Conservation (phyloP, 2,113 vertebrate genomes). For the Phyllopteryx taeniolatus region DNA sequence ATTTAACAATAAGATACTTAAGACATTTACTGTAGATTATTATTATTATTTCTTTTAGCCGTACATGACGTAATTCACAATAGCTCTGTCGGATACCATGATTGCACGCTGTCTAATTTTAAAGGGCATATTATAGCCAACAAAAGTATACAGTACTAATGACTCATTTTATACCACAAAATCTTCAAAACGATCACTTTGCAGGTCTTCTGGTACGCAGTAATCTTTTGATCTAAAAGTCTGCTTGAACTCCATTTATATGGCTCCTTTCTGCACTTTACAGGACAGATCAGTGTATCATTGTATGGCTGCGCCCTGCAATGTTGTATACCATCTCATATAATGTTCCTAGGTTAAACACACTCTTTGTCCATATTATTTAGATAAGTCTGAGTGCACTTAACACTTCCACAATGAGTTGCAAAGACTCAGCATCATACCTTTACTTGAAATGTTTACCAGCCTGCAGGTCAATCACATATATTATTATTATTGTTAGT, state of each 20-base stretch:
- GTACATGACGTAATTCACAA: constrained; percentile 2
- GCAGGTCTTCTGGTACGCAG: not conserved
- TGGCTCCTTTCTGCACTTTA: not conserved
- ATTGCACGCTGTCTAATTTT: constrained; percentile 6
- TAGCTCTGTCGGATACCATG: not conserved
- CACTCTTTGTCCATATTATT: not conserved
- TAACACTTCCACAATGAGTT: not conserved
- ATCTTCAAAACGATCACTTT: constrained; percentile 7
- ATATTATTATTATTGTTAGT: no score
- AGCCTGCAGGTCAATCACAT: not conserved
- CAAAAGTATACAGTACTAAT: not conserved
- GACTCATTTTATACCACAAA: not conserved
- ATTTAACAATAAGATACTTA: not conserved
- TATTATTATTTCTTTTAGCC: not conserved
- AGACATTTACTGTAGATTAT: not conserved
- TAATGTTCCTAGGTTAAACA: not conserved
- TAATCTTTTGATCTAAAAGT: constrained; percentile 3
- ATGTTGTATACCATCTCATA: not conserved
- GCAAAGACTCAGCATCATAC: not conserved
- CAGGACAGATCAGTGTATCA: no score
- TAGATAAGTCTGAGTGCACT: not conserved
- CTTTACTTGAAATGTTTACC: not conserved
- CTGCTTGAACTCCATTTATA: not conserved
- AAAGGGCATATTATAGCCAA: not conserved
- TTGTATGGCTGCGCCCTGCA: not conserved